Evolutionary conservation across 2,797 vertebrate species (phyloP), one percentile per base, ranked within the genome.

Genomic region (Spea hammondii): DNA sequence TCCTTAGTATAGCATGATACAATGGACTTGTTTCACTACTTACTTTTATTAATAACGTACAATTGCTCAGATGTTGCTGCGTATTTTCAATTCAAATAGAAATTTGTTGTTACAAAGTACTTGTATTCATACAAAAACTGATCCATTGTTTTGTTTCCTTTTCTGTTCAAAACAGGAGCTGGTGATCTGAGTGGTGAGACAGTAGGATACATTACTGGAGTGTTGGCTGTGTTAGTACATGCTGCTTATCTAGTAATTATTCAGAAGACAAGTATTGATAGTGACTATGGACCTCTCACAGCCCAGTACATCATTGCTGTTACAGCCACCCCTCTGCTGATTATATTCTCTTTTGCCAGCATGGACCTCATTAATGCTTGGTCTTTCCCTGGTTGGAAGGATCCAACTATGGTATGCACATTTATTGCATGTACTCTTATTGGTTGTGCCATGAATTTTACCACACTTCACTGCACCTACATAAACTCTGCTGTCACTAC

Each of bases 401-500:
- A 98, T 84, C 94, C 96, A 0, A 84, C 84, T 79, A 94, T 99
- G 91, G 91, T 94, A 0, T 87, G 88, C 87, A 95, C 95, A 86
- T 99, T 99, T 87, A 62, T 91, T 14, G 83, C 91, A 83, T 97
- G 95, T 70, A 82, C 97, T 82, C 67, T 96, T 79, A 95, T 99
- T 72, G 97, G 97, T 87, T 98, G 97, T 11, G 96, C 96, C 86
- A 99, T 99, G 96, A 98, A 98, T 91, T 99, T 99, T 89, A 99
- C 98, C 86, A 99, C 97, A 4, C 90, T 99, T 62, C 97, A 99
- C 86, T 99, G 98, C 86, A 99, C 98, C 82, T 99, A 98, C 88
- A 95, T 99, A 90, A 99, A 99, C 93, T 99, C 98, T 0, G 98
- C 98, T 0, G 96, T 99, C 88, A 99, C 98, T 89, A 99, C 98